A percentile compares a stretch with the other conserved stretches of the same genome.
Evolutionary conservation across 2,113 vertebrate genomes (phyloP).

Genomic region (Gavialis gangeticus): DNA sequence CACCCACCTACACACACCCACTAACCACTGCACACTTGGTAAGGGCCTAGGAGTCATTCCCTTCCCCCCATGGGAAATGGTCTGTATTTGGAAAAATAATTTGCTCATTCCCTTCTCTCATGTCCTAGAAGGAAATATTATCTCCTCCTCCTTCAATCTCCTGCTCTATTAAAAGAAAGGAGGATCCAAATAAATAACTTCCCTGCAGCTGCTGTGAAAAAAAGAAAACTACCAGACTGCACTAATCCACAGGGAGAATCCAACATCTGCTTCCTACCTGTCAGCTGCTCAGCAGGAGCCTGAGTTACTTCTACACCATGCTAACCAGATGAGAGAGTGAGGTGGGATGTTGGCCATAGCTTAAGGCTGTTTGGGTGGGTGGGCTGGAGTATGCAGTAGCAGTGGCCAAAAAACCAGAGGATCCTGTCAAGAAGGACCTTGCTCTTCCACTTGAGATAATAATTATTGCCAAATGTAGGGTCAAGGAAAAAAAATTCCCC

Average conservation of each 20-base stretch:
- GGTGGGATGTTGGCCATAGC: neutral
- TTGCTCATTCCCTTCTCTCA: neutral
- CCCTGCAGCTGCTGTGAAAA: neutral
- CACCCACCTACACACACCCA: neutral
- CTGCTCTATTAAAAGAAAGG: neutral
- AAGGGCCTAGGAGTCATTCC: neutral
- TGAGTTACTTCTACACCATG: neutral
- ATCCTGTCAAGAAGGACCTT: too few relatives aligned
- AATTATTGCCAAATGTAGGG: too few relatives aligned
- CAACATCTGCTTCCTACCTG: neutral
- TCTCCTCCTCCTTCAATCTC: neutral
- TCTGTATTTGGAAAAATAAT: fast-evolving
- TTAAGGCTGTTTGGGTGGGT: too few relatives aligned
- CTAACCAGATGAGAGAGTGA: neutral
- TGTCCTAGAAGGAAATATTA: neutral
- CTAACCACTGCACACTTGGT: fast-evolving
- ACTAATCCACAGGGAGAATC: neutral
- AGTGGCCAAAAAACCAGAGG: too few relatives aligned
- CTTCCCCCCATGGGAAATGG: neutral
- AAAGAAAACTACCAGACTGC: neutral
- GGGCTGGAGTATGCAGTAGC: too few relatives aligned
- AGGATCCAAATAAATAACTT: neutral
- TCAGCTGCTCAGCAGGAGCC: neutral
- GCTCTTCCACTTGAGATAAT: too few relatives aligned
- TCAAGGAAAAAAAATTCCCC: too few relatives aligned